These are phyloP conservation scores for Nylanderia fulva DNA, from an alignment of 1,140 invertebrate genomes.

Conservation along the genomic window DNA sequence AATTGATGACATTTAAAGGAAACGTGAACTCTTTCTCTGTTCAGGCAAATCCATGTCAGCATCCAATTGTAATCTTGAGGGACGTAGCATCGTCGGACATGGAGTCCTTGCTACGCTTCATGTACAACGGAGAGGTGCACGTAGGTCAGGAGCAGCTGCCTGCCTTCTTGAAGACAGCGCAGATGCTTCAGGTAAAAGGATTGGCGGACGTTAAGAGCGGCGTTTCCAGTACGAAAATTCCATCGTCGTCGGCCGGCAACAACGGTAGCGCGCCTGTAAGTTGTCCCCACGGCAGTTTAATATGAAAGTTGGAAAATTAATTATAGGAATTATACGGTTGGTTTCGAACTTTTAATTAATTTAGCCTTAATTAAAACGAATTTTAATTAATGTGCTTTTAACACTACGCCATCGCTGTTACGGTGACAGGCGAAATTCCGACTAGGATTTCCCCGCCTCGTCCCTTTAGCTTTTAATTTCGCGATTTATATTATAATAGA, in stretches of 20 bases:
- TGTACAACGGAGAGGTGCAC: slow-evolving; percentile 98
- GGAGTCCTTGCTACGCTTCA: slow-evolving; percentile 96
- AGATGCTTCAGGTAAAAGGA: slow-evolving; percentile 95
- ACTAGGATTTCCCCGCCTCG: slow-evolving; percentile 46
- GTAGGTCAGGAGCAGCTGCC: slow-evolving; percentile 95
- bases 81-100: slow-evolving; percentile 96
- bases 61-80: slow-evolving; percentile 96
- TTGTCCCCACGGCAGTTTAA: slow-evolving; percentile 62
- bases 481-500: slow-evolving; percentile 55
- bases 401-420: slow-evolving; percentile 43
- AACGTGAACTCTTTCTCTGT: slow-evolving; percentile 70
- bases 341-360: slow-evolving; percentile 63
- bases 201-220: slow-evolving; percentile 92
- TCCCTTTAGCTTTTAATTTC: slow-evolving; percentile 56
- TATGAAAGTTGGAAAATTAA: slow-evolving; percentile 63
- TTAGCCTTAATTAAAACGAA: slow-evolving; percentile 63
- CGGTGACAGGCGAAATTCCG: slow-evolving; percentile 52
- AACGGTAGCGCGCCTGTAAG: slow-evolving; percentile 84
- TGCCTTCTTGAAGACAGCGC: slow-evolving; percentile 95
- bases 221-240: slow-evolving; percentile 85
- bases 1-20: no score
- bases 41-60: slow-evolving; percentile 95
- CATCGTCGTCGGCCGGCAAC: slow-evolving; percentile 82
- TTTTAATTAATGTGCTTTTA: slow-evolving; percentile 64
- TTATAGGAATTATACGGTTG: slow-evolving; percentile 62